Evolutionary conservation across 2,888 invertebrate genomes (phyloP), one percentile per base, ranked within the genome.

Genomic region (Crepidodera aurea): DNA sequence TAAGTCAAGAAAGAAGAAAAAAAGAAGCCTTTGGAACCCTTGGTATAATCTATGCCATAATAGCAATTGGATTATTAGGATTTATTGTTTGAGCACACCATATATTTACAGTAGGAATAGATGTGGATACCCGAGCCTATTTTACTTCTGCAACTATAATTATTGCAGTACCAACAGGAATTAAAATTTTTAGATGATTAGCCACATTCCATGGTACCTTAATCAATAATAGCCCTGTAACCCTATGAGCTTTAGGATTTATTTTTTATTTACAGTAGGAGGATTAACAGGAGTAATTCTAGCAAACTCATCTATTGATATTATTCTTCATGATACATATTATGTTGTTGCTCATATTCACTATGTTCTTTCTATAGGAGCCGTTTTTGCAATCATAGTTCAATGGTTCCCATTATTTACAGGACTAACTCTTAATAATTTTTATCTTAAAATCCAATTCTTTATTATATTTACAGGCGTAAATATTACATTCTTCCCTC

Each of bases 31-130:
- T n/a, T n/a, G n/a, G n/a, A n/a, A n/a, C n/a, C n/a, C n/a, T n/a
- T n/a, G n/a, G n/a, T n/a, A n/a, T 62, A 62, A 62, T 62, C 46
- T 62, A 62, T 48, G 92, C 92, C n/a, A 92, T 92, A 85, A 70
- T 90, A 82, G 85, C 89, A 62, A 93, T 93, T 88, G 92, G 91
- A 12, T 78, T 92, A 75, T 80, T 93, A 92, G n/a, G n/a, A n/a
- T n/a, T n/a, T n/a, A n/a, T n/a, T n/a, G n/a, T n/a, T n/a, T n/a
- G n/a, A n/a, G n/a, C n/a, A n/a, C n/a, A n/a, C n/a, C n/a, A n/a
- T n/a, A n/a, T n/a, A n/a, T n/a, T n/a, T n/a, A n/a, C n/a, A n/a
- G n/a, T n/a, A n/a, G n/a, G n/a, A n/a, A n/a, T n/a, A n/a, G n/a
- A n/a, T n/a, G n/a, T n/a, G n/a, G n/a, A n/a, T n/a, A n/a, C n/a